Conservation (phyloP, 2,797 vertebrate species). For the Enoplosus armatus region DNA sequence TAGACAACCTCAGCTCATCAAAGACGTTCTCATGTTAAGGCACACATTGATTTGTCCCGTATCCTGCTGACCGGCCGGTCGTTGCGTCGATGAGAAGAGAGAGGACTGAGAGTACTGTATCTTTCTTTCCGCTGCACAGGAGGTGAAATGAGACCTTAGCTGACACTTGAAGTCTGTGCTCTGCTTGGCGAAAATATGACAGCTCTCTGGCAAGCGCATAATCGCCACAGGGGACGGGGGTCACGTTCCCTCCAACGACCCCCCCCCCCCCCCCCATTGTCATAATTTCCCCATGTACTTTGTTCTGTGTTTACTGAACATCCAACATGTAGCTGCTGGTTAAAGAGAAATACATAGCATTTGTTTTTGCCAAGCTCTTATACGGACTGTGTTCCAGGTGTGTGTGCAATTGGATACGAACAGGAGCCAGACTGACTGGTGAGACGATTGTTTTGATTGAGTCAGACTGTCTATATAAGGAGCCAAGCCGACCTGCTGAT, state of each 20-base stretch:
- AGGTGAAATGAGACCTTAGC: slow-evolving; percentile 49
- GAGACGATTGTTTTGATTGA: not conserved
- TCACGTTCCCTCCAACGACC: not conserved
- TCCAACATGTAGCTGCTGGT: not conserved
- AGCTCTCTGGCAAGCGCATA: slow-evolving; percentile 16
- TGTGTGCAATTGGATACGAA: not conserved
- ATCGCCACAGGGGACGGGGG: not conserved
- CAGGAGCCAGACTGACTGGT: not conserved
- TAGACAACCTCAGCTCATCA: slow-evolving; percentile 45
- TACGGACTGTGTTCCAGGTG: not conserved
- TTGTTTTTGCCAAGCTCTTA: not conserved
- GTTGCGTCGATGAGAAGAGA: slow-evolving; percentile 48
- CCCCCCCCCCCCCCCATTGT: not conserved
- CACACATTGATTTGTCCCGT: slow-evolving; percentile 65
- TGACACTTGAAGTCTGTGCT: slow-evolving; percentile 31
- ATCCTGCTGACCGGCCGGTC: slow-evolving; percentile 49
- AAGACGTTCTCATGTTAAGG: slow-evolving; percentile 44
- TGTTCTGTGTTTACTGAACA: not conserved
- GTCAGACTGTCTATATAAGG: not conserved
- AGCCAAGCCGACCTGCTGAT: not conserved
- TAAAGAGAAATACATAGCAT: not conserved
- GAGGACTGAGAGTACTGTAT: slow-evolving; percentile 48
- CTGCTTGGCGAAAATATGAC: slow-evolving; percentile 32
- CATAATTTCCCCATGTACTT: not conserved
- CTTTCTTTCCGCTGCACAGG: slow-evolving; percentile 31